These are phyloP conservation scores for Brachionus calyciflorus DNA, from an alignment of 1,140 invertebrate species.

Conservation along the genomic window DNA sequence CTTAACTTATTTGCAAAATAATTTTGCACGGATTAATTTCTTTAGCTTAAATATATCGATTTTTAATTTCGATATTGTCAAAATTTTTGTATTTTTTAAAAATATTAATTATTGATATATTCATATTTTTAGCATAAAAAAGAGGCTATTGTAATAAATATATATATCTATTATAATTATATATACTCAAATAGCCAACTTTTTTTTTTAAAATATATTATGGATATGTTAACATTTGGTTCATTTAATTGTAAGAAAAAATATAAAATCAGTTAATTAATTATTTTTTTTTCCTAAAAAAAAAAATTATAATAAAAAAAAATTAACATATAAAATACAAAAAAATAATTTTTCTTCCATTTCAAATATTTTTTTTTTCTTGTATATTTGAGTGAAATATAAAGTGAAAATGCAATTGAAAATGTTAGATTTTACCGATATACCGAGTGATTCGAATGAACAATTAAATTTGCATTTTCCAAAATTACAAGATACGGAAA, in stretches of 20 bases:
- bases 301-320: neutral
- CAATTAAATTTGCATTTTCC: neutral
- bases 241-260: no score
- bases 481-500: no score
- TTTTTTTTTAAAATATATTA: no score
- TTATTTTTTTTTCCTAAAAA: neutral
- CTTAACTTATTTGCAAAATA: no score
- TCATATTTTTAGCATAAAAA: no score
- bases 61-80: neutral
- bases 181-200: no score
- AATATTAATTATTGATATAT: no score
- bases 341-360: slow-evolving; percentile 27
- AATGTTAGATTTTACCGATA: slow-evolving; percentile 7
- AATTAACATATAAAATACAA: slow-evolving; percentile 36
- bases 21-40: neutral
- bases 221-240: no score
- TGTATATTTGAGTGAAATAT: slow-evolving; percentile 27
- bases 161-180: no score
- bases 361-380: slow-evolving; percentile 15
- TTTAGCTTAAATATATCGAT: neutral
- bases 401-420: slow-evolving; percentile 24
- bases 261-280: slow-evolving; percentile 33
- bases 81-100: slow-evolving; percentile 26
- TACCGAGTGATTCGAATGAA: neutral
- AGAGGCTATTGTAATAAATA: no score